These are phyloP conservation scores for Oscheius sp. DNA, from an alignment of 2,888 invertebrate genomes.

Conservation along the genomic window DNA sequence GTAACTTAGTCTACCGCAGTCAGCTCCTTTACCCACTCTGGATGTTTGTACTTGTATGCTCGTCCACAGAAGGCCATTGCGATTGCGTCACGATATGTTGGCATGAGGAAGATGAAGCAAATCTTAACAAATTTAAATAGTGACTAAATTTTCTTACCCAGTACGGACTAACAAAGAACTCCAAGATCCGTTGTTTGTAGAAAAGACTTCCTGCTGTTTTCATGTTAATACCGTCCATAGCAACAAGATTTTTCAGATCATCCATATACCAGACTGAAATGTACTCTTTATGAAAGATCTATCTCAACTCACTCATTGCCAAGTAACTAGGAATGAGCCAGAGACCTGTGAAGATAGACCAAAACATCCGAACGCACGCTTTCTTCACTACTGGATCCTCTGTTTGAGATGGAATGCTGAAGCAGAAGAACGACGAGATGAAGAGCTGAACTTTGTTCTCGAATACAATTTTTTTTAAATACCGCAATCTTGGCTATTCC, in stretches of 20 bases:
- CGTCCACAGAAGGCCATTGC: background rate
- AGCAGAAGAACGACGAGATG: background rate
- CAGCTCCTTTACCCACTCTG: background rate
- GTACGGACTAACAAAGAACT: slow-evolving; percentile 19
- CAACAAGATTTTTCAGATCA: background rate
- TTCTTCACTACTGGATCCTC: slow-evolving; percentile 21
- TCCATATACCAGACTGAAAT: background rate
- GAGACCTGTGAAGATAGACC: background rate
- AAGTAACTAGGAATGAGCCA: background rate
- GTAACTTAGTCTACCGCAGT: too few relatives aligned
- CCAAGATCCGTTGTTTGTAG: slow-evolving; percentile 16
- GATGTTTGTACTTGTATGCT: too few relatives aligned
- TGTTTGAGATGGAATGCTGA: background rate
- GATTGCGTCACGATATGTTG: slow-evolving; percentile 27
- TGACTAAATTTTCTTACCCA: background rate
- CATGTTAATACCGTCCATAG: background rate
- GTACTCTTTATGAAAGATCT: background rate
- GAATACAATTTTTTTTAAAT: background rate
- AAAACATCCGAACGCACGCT: background rate
- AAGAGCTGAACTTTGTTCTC: background rate
- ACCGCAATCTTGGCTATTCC: slow-evolving; percentile 12
- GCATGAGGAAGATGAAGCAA: slow-evolving; percentile 1
- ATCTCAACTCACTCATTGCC: slow-evolving; percentile 1
- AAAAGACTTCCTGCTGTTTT: background rate
- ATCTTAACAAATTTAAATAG: slow-evolving; percentile 1